Evolutionary conservation across 2,888 invertebrate genomes (phyloP).

Genomic region (Eristalinus sepulchralis): DNA sequence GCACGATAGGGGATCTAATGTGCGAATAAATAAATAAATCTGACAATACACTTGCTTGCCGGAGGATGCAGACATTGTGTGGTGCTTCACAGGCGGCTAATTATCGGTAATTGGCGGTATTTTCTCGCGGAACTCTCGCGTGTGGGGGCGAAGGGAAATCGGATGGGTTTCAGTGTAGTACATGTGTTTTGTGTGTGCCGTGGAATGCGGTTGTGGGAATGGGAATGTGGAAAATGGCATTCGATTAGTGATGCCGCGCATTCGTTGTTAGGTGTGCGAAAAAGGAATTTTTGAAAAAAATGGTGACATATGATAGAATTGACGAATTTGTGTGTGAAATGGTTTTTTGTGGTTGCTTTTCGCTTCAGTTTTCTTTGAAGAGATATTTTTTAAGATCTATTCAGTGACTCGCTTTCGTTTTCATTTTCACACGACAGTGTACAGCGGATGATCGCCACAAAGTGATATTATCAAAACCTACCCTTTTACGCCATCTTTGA

Average conservation of each 20-base stretch:
- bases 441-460: too few relatives aligned
- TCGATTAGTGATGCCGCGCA: background rate
- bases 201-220: constrained; percentile 60
- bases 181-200: background rate
- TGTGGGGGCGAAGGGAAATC: background rate
- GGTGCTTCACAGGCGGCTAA: constrained; percentile 67
- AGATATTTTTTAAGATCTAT: too few relatives aligned
- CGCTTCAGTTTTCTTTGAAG: too few relatives aligned
- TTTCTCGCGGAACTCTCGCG: constrained; percentile 14
- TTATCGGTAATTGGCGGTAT: constrained; percentile 61
- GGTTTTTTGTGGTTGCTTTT: background rate
- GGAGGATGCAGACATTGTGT: constrained; percentile 59
- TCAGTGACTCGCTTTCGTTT: too few relatives aligned
- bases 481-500: too few relatives aligned
- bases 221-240: constrained; percentile 57
- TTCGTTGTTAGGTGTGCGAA: background rate
- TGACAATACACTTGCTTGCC: constrained; percentile 46
- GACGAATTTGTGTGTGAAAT: background rate
- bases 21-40: constrained; percentile 67
- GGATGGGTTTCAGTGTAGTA: constrained; percentile 8
- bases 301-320: background rate
- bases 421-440: too few relatives aligned
- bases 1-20: constrained; percentile 16
- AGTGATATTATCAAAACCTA: too few relatives aligned
- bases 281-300: background rate